A percentile compares a stretch with the other conserved stretches of the same genome.
phyloP scores from a whole-genome alignment of 1,140 invertebrate species.

The Ditylenchus dipsaci region DNA sequence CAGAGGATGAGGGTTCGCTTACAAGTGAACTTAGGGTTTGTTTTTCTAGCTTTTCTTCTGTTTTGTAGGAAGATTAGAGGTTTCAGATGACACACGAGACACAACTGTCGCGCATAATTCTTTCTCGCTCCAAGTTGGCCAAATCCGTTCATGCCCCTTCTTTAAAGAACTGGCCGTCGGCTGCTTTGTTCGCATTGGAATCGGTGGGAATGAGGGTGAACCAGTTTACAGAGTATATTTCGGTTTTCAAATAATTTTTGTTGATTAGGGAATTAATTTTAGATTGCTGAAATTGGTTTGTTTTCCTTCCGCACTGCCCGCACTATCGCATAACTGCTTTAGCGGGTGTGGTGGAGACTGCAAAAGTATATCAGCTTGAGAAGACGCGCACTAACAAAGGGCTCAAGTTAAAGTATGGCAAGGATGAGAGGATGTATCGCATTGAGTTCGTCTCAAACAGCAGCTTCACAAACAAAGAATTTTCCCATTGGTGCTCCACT shows the following conservation, averaged over 20 bases:
- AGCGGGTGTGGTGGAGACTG: slow-evolving; percentile 94
- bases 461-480: slow-evolving; percentile 87
- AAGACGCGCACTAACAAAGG: slow-evolving; percentile 86
- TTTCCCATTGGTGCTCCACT: slow-evolving; percentile 82
- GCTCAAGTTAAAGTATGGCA: slow-evolving; percentile 72
- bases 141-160: slow-evolving; percentile 78
- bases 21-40: too few species aligned
- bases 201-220: slow-evolving; percentile 64
- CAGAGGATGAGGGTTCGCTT: too few species aligned
- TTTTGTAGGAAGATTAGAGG: too few species aligned
- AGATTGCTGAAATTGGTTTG: too few species aligned
- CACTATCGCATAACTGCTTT: too few species aligned
- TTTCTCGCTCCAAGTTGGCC: slow-evolving; percentile 46
- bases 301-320: too few species aligned
- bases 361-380: slow-evolving; percentile 81
- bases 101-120: slow-evolving; percentile 31
- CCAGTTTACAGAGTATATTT: background rate
- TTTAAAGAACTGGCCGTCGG: slow-evolving; percentile 82
- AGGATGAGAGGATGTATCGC: slow-evolving; percentile 76
- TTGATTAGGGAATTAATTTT: too few species aligned
- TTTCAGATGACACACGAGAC: slow-evolving; percentile 43
- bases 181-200: slow-evolving; percentile 91
- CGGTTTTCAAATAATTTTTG: too few species aligned
- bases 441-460: slow-evolving; percentile 93
- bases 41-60: too few species aligned